Base-by-base conservation (phyloP, 2,888 invertebrate genomes). In the Trissolcus brochymenae region DNA sequence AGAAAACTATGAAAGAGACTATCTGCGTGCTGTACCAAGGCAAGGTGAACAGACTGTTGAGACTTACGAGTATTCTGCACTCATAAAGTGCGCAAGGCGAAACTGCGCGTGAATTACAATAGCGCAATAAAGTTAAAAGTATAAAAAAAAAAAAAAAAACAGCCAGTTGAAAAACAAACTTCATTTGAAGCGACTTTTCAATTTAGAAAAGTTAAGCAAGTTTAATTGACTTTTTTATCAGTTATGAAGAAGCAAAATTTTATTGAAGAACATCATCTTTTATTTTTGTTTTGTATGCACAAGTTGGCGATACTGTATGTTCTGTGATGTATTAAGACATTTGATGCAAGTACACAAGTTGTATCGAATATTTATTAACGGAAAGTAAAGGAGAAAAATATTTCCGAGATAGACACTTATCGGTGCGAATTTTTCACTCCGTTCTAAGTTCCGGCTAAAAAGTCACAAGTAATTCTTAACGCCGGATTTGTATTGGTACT, bases 401-500 rank as follows among this genome's bases (percentile, higher is more conserved):
- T 46, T 46, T 46, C n/a, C 16, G n/a, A 6, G 16, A 46, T 54
- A 16, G 49, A 49, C 46, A 56, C 56, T 60, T 62, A 61, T 61
- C 61, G 13, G 7, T 13, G 17, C 16, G 21, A 29, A 50, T 70
- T 16, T 41, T 55, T 55, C 40, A 17, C 29, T 57, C 56, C 49
- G 49, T 72, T 35, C 19, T 25, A 21, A 25, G 14, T 11, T n/a
- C n/a, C 2, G 19, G 17, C 65, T 43, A 73, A 57, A 74, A 74
- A 67, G 56, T 73, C 62, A 56, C 14, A 74, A 74, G 62, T 61
- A 59, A 67, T 74, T 74, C 56, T 74, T 74, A 74, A 67, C 57
- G 17, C 16, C 50, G 57, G 57, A 67, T 67, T 57, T 61, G 73
- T 74, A 74, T 68, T 67, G 57, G 57, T 74, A 49, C 74, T 74